Conservation (phyloP, 1,140 invertebrate species). For the Steinernema feltiae region DNA sequence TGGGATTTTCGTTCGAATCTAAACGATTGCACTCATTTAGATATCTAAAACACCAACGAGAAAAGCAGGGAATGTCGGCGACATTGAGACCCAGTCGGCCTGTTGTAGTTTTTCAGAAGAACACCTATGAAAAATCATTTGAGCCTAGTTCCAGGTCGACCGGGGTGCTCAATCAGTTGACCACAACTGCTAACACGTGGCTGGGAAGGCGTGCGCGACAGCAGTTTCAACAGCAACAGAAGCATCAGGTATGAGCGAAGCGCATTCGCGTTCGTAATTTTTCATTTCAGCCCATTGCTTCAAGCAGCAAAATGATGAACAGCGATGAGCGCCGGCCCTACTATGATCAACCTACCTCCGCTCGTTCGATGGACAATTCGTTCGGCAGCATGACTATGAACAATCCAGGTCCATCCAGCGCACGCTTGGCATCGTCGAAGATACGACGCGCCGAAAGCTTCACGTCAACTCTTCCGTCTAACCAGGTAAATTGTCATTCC, state of each 20-base stretch:
- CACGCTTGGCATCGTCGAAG: not conserved
- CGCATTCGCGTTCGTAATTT: not conserved
- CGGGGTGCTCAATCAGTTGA: conserved; percentile 38
- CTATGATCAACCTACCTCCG: not conserved
- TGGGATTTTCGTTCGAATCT: not conserved
- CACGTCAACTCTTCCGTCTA: not conserved
- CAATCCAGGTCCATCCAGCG: not conserved
- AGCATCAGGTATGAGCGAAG: not conserved
- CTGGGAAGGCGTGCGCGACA: conserved; percentile 52
- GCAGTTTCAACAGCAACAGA: conserved; percentile 36
- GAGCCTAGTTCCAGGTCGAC: conserved; percentile 19
- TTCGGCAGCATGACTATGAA: not conserved
- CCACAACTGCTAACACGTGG: conserved; percentile 51
- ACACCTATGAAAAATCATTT: conserved; percentile 17
- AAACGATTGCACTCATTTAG: not conserved
- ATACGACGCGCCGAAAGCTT: not conserved
- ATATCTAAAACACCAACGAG: conserved; percentile 42
- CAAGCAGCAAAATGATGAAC: conserved; percentile 6
- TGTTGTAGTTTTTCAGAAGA: conserved; percentile 51
- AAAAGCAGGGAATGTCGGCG: conserved; percentile 24
- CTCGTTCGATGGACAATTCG: not conserved
- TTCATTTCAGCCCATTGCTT: not conserved
- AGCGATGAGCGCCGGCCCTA: not conserved
- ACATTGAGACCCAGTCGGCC: conserved; percentile 29
- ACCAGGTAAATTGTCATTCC: not conserved